A percentile compares a stretch with the other conserved stretches of the same genome.
These are phyloP conservation scores for Uropsilus gracilis DNA, from an alignment of 2,113 vertebrate genomes.

Conservation along the genomic window DNA sequence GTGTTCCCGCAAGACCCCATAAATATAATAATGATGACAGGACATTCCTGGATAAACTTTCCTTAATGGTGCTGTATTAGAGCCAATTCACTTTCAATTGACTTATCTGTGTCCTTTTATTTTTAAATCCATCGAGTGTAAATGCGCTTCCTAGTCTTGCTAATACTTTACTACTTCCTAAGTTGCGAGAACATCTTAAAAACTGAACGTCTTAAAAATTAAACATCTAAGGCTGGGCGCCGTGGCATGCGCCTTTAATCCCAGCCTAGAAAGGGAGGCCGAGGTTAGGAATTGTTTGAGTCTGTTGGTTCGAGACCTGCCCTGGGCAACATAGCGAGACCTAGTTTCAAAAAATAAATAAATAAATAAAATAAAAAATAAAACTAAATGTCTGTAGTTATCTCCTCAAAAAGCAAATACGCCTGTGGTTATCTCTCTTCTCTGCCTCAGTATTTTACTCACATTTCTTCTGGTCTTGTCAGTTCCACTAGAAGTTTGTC, in stretches of 20 bases:
- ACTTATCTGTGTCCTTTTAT: not conserved
- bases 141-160: not conserved
- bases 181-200: not conserved
- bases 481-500: not conserved
- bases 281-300: too few relatives aligned
- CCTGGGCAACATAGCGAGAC: too few relatives aligned
- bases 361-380: too few relatives aligned
- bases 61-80: not conserved
- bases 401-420: not conserved
- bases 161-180: slow-evolving; percentile 28
- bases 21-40: too few relatives aligned
- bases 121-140: slow-evolving; percentile 2
- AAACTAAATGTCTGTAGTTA: too few relatives aligned
- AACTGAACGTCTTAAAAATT: not conserved
- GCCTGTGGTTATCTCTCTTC: not conserved
- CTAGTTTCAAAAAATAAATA: too few relatives aligned
- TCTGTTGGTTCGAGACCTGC: too few relatives aligned
- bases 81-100: not conserved
- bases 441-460: not conserved
- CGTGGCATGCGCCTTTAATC: too few relatives aligned
- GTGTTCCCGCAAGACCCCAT: too few relatives aligned
- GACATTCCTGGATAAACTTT: too few relatives aligned
- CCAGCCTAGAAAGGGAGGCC: too few relatives aligned
- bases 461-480: not conserved
- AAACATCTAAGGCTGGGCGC: too few relatives aligned